These are phyloP conservation scores for Euphonia xanthogaster DNA, from an alignment of 2,797 vertebrate genomes.

Conservation along the genomic window DNA sequence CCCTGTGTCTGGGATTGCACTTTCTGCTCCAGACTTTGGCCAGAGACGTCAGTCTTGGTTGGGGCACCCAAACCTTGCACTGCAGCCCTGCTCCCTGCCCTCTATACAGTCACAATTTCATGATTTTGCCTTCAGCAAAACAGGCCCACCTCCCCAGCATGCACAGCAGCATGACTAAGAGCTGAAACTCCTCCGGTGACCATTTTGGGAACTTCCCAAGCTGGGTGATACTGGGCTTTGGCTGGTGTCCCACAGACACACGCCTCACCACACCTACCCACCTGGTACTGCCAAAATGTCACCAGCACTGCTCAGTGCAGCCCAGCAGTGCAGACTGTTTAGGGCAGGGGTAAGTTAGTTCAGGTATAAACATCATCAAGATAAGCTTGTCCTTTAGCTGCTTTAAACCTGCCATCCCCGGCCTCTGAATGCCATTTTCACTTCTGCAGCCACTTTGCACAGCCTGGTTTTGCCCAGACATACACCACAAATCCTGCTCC, in stretches of 20 bases:
- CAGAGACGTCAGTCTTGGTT: neutral
- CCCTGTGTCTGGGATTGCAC: rapidly evolving
- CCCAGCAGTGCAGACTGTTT: neutral
- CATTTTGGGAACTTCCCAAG: neutral
- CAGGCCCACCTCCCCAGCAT: neutral
- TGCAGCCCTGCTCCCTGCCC: neutral
- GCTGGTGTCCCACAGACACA: rapidly evolving
- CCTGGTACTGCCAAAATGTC: neutral
- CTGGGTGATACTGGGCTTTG: neutral
- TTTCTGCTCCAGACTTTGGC: neutral
- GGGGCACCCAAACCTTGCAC: rapidly evolving
- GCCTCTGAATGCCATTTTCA: neutral
- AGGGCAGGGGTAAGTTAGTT: neutral
- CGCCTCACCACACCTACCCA: neutral
- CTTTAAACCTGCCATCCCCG: neutral
- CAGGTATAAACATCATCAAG: neutral
- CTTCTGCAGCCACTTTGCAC: neutral
- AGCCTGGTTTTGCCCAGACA: neutral
- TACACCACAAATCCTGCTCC: neutral
- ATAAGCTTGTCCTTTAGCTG: neutral
- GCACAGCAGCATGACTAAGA: neutral
- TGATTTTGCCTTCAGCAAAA: neutral
- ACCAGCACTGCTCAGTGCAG: neutral
- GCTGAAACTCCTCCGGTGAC: neutral
- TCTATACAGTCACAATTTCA: rapidly evolving